phyloP scores from a whole-genome alignment of 2,113 vertebrate species.

The Cyprinodon tularosa region DNA sequence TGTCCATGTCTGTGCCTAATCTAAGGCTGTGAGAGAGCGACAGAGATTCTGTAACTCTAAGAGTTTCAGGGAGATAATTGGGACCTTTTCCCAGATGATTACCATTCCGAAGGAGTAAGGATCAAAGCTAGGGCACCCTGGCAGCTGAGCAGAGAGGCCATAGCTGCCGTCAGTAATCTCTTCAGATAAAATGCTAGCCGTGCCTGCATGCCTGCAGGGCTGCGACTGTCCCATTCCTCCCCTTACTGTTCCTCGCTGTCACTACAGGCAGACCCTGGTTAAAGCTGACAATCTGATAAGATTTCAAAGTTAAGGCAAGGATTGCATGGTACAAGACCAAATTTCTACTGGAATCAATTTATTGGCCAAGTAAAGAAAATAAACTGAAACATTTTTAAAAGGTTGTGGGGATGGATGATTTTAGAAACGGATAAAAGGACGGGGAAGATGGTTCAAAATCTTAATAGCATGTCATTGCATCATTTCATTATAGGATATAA shows the following conservation, averaged over 20 bases:
- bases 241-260: slow-evolving; percentile 41
- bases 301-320: slow-evolving; percentile 33
- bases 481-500: too few relatives aligned
- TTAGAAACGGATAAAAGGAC: neutral
- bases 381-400: neutral
- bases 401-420: neutral
- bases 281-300: slow-evolving; percentile 30
- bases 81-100: slow-evolving; percentile 74
- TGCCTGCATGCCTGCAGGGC: slow-evolving; percentile 5
- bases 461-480: neutral
- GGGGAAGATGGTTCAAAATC: neutral
- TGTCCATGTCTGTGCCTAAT: slow-evolving; percentile 36
- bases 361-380: slow-evolving; percentile 2
- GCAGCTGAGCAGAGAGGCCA: slow-evolving; percentile 47
- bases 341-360: slow-evolving; percentile 21
- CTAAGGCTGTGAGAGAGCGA: slow-evolving; percentile 21
- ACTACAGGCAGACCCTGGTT: slow-evolving; percentile 7
- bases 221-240: slow-evolving; percentile 11
- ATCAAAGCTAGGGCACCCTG: slow-evolving; percentile 60
- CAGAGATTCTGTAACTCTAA: slow-evolving; percentile 45
- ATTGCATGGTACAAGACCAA: slow-evolving; percentile 13
- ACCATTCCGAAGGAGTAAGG: slow-evolving; percentile 67
- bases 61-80: slow-evolving; percentile 68
- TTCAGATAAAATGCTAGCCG: slow-evolving; percentile 44
- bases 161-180: slow-evolving; percentile 59